Base-by-base conservation (phyloP, 2,888 invertebrate species). In the Papilio demoleus region DNA sequence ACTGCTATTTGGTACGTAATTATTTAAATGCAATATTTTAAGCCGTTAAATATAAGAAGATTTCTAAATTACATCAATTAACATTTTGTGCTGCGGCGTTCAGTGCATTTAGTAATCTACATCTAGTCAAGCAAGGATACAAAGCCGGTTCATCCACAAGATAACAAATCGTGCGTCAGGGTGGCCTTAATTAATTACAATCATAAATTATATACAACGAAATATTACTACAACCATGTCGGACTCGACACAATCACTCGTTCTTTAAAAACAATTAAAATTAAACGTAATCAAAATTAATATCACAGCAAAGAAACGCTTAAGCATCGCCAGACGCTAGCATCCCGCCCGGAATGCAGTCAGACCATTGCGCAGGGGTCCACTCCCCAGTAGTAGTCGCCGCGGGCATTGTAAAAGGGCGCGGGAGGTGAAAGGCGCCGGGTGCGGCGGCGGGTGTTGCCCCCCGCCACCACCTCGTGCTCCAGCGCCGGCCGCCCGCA, bases 251-350 rank as follows among this genome's bases (percentile, higher is more conserved):
- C 81, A 74, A 77, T 81, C 78, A 81, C 75, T 81, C 80, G 67
- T 76, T 76, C 74, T 71, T 50, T 77, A 73, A 80, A 80, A 81
- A 79, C 81, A 81, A 82, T 81, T 82, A 80, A 77, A 79, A 79
- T 79, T 84, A 83, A 84, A 86, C 84, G 47, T 68, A 85, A 84
- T 82, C 80, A 79, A 87, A 83, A 87, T 79, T 84, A 89, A 86
- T 91, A 92, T 92, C 91, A 92, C 91, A 92, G 91, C 85, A 88
- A 85, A 85, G 79, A 86, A 88, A 85, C 81, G 78, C 79, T 79
- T 80, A 84, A 84, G 83, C 81, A 81, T 42, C 40, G 61, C 34
- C 59, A 50, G 60, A 61, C 65, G 65, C 72, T 60, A 61, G 68
- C 58, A 65, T 47, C 50, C 71, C 61, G 69, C 66, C 45, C 67